These are phyloP conservation scores for Blastobasis adustella DNA, from an alignment of 2,888 invertebrate genomes.

Conservation along the genomic window DNA sequence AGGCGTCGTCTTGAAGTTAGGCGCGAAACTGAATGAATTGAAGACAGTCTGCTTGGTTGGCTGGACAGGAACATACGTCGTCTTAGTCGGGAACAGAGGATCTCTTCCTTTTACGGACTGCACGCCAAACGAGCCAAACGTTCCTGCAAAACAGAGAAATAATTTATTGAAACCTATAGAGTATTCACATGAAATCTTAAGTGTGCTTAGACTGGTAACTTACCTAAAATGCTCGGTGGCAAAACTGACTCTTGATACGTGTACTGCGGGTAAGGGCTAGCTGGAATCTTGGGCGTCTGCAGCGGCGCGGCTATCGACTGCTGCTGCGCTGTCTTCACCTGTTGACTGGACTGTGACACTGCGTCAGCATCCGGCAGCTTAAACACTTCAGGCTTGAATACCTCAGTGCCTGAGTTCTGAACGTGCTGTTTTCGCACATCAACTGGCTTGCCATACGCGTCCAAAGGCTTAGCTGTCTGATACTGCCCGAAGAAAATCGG, in stretches of 20 bases:
- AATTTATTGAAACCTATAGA: no score
- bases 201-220: conserved; percentile 10
- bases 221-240: conserved; percentile 61
- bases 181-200: no score
- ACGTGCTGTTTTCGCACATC: conserved; percentile 47
- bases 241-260: conserved; percentile 51
- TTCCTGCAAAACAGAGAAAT: conserved; percentile 51
- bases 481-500: conserved; percentile 57
- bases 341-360: conserved; percentile 51
- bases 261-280: conserved; percentile 47
- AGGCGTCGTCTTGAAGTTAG: conserved; percentile 51
- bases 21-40: conserved; percentile 54
- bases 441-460: conserved; percentile 48
- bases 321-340: conserved; percentile 63
- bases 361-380: conserved; percentile 47
- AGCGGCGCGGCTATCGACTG: conserved; percentile 27
- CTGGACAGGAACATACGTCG: conserved; percentile 51
- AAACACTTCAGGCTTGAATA: conserved; percentile 58
- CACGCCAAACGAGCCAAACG: conserved; percentile 76
- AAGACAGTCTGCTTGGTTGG: conserved; percentile 58
- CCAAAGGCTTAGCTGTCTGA: conserved; percentile 45
- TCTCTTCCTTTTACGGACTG: conserved; percentile 71
- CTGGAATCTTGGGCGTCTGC: conserved; percentile 25
- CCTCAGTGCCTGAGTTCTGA: conserved; percentile 33
- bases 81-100: conserved; percentile 56